These are phyloP conservation scores for Drosophila cognata DNA, from an alignment of 2,888 invertebrate species.

Conservation along the genomic window DNA sequence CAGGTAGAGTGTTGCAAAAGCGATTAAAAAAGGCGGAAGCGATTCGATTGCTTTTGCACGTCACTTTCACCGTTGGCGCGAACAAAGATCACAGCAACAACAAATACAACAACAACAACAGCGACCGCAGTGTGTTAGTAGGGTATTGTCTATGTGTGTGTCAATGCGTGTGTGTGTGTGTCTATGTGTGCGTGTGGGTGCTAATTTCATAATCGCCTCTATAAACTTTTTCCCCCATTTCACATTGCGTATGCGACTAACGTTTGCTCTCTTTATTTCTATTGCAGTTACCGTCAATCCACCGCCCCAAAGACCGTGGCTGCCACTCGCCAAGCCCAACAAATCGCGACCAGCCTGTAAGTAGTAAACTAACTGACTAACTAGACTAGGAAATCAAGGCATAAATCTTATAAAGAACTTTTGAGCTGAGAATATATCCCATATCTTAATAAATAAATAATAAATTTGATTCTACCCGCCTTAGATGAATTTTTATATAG, in stretches of 20 bases:
- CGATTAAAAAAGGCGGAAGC: conserved; percentile 62
- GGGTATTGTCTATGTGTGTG: conserved; percentile 12
- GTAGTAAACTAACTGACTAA: conserved; percentile 83
- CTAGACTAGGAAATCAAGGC: background rate
- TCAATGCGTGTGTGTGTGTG: conserved; percentile 11
- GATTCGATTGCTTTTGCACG: conserved; percentile 82
- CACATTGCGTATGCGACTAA: conserved; percentile 28
- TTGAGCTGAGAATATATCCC: background rate
- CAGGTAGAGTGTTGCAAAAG: conserved; percentile 36
- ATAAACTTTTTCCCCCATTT: conserved; percentile 19
- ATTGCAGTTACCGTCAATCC: conserved; percentile 94
- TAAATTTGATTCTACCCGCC: background rate
- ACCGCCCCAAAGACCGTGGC: conserved; percentile 98
- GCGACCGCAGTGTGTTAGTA: conserved; percentile 44
- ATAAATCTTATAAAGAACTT: background rate
- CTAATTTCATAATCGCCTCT: conserved; percentile 63
- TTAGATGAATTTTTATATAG: background rate
- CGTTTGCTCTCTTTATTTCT: conserved; percentile 40
- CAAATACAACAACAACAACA: conserved; percentile 9
- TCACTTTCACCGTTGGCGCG: conserved; percentile 83
- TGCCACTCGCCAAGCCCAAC: conserved; percentile 95
- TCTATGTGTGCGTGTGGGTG: conserved; percentile 33
- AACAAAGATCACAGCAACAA: conserved; percentile 11
- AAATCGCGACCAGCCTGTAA: conserved; percentile 95
- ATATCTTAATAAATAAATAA: background rate